Base-by-base conservation (phyloP, 2,113 vertebrate genomes). In the Centropristis striata region DNA sequence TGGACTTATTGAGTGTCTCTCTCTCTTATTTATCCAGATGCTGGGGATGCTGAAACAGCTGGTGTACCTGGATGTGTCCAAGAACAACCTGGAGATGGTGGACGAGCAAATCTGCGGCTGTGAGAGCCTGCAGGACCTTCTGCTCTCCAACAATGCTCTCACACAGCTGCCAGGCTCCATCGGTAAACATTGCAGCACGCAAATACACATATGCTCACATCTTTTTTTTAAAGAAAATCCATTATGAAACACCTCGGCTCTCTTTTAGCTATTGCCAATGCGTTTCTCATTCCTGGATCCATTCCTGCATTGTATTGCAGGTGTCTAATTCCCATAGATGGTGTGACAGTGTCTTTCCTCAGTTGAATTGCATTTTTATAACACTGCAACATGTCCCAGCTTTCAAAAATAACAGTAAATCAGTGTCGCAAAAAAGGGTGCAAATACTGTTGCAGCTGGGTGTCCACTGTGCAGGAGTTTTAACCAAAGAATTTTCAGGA, bases 41-140 rank as follows among this genome's bases (percentile, higher is more conserved):
- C 89, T 99, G 47, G 98, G 98, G 77, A 96, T 87, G 83, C 95
- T 99, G 70, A 98, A 98, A 89, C 97, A 98, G 76, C 94, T 99
- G 77, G 93, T 94, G 2, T 99, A 99, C 92, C 92, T 99, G 90
- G 98, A 99, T 71, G 94, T 99, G 91, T 99, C 98, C 70, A 99
- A 99, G 94, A 99, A 99, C 95, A 99, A 95, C 89, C 92, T 99
- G 91, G 98, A 99, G 92, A 95, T 96, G 92, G 93, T 99, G 32
- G 98, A 99, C 80, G 97, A 98, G 93, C 96, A 97, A 88, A 96
- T 99, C 93, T 96, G 96, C 23, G 96, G 96, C 77, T 99, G 98
- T 92, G 98, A 99, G 92, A 98, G 89, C 73, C 95, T 99, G 54
- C 97, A 98, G 87, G 98, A 99, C 71, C 90, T 99, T 3, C 92